A percentile compares a stretch with the other conserved stretches of the same genome.
Conservation (phyloP, 1,140 invertebrate genomes). For the Globodera ellingtonae region DNA sequence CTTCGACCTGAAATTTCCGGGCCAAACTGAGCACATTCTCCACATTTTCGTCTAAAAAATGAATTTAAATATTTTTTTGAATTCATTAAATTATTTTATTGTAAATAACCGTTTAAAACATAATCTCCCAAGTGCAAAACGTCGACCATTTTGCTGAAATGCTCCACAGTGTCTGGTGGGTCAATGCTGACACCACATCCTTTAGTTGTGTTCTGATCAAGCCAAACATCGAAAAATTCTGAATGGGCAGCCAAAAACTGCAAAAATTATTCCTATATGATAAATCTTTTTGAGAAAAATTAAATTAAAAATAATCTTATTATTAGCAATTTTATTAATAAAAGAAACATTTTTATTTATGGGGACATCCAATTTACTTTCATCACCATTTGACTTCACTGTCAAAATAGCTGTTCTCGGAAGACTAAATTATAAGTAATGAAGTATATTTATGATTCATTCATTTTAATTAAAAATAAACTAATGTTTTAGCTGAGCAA, state of each 20-base stretch:
- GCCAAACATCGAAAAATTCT: background rate
- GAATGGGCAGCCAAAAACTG: background rate
- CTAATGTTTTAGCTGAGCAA: background rate
- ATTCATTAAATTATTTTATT: too few species aligned
- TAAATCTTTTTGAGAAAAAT: too few species aligned
- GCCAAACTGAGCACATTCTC: background rate
- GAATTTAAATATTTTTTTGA: too few species aligned
- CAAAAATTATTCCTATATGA: background rate
- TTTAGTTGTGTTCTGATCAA: background rate
- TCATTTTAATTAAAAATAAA: too few species aligned
- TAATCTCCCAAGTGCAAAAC: background rate
- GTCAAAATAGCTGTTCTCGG: background rate
- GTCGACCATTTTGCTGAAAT: background rate
- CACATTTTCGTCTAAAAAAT: background rate
- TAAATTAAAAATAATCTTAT: too few species aligned
- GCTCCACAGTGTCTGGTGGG: background rate
- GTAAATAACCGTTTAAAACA: background rate
- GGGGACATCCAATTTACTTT: background rate
- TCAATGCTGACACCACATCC: background rate
- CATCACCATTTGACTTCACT: background rate
- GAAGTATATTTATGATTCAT: too few species aligned
- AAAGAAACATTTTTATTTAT: background rate
- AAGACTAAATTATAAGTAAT: background rate
- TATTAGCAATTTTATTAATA: background rate
- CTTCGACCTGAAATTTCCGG: background rate